Evolutionary conservation across 2,113 vertebrate genomes (phyloP), one percentile per base, ranked within the genome.

Genomic region (Oreotragus oreotragus): DNA sequence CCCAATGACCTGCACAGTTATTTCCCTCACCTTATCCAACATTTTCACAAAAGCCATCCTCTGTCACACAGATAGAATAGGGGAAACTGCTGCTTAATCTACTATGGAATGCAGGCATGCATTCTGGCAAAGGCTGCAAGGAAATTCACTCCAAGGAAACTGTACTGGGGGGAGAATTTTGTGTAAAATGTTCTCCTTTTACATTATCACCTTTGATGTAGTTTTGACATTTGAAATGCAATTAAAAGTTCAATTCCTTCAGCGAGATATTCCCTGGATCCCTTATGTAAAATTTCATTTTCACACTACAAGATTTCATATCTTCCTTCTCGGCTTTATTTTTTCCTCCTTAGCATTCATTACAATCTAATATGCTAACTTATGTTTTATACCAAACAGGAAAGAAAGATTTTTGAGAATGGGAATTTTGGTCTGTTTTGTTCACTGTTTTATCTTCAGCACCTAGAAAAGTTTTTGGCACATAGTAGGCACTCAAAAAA

Each of bases 211-310:
- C 83, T 96, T 70, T 88, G 88, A 92, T 93, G 86, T 92, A 33
- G 60, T 90, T 96, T 91, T 92, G 94, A 97, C 93, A 90, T 97
- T 91, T 94, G 86, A 88, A 97, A 97, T 91, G 86, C 85, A 95
- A 95, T 95, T 94, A 94, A 88, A 94, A 95, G 55, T 95, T 92
- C 96, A 95, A 13, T 84, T 96, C 95, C 70, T 62, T 83, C 13
- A 36, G 39, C 53, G 15, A 97, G 47, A 25, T 81, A 60, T 88
- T 92, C 62, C 66, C 51, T 66, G 16, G 39, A 3, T 92, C 70
- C 36, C 55, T 73, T 57, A 85, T 15, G 27, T 81, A 91, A 81
- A 97, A 91, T 91, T 94, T 90, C 49, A 55, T 16, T 57, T 57
- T 57, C 47, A 57, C 3, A 14, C 13, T 6, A 2, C 13, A 86